Evolutionary conservation across 2,888 invertebrate genomes (phyloP), one percentile per base, ranked within the genome.

Genomic region (Papilio gigon): DNA sequence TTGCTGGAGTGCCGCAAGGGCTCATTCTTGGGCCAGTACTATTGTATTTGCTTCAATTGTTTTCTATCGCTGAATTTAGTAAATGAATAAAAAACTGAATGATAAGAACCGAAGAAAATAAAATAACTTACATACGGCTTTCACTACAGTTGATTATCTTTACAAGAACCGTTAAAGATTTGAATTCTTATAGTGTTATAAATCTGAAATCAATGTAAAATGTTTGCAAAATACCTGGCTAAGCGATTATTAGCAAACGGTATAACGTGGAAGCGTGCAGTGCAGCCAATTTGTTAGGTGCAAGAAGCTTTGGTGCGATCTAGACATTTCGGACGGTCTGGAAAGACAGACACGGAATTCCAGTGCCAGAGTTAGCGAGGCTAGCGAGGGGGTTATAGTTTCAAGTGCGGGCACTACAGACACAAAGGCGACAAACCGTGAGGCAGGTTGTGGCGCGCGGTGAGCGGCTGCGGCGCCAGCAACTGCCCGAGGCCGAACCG

Each of bases 401-500:
- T 27, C 5, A 27, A 27, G 2, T 27, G 35, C 2, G 35, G 22
- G 37, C 22, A 37, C 22, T 63, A 35, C 17, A 58, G 22, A 40
- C 44, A 56, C 14, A 37, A 64, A 37, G 22, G 95, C 8, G 96
- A 67, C 72, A 74, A 58, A 84, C 85, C 86, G 17, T 83, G 78
- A 1, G 77, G 65, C 62, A 75, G 80, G 64, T 73, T 77, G 42
- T 76, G 22, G 2, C 78, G 82, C 5, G 72, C 70, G 25, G 76
- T 72, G 6, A 79, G 67, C 20, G 83, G 80, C 70, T 85, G 87
- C 1, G 88, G 89, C 25, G 89, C 81, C 0, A 92, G 80, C 89
- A 96, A 95, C 94, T 97, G 96, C 90, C 97, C 97, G 89, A 97
- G 93, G 78, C 97, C 97, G 88, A 98, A 97, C 78, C 97, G 95